phyloP scores from a whole-genome alignment of 2,888 invertebrate species.

The Onthophagus sagittarius region DNA sequence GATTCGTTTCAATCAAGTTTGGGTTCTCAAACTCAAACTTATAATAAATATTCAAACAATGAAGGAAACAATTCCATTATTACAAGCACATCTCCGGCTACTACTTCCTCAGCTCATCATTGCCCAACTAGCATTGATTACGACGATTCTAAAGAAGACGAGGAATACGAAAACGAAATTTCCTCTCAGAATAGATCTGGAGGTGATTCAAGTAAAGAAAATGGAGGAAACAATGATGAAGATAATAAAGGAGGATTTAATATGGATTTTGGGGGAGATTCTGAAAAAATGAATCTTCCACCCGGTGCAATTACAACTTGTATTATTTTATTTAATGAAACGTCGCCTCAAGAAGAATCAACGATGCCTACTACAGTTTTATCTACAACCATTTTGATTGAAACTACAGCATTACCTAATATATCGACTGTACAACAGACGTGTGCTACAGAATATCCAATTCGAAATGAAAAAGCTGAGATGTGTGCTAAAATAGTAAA shows the following conservation, averaged over 20 bases:
- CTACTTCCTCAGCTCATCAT: slow-evolving; percentile 11
- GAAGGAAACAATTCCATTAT: background rate
- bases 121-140: slow-evolving; percentile 17
- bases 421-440: too few relatives aligned
- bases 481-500: slow-evolving; percentile 14
- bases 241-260: too few relatives aligned
- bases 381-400: too few relatives aligned
- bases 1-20: background rate
- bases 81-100: background rate
- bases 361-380: background rate
- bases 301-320: background rate
- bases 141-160: slow-evolving; percentile 15
- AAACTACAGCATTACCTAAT: too few relatives aligned
- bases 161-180: background rate
- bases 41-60: background rate
- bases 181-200: background rate
- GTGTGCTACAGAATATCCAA: too few relatives aligned
- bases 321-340: background rate
- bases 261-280: too few relatives aligned
- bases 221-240: background rate
- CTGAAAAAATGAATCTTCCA: background rate
- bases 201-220: background rate
- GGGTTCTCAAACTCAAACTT: background rate
- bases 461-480: background rate
- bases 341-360: background rate